These are phyloP conservation scores for Vombatus ursinus DNA, from an alignment of 2,113 vertebrate species.

Conservation along the genomic window DNA sequence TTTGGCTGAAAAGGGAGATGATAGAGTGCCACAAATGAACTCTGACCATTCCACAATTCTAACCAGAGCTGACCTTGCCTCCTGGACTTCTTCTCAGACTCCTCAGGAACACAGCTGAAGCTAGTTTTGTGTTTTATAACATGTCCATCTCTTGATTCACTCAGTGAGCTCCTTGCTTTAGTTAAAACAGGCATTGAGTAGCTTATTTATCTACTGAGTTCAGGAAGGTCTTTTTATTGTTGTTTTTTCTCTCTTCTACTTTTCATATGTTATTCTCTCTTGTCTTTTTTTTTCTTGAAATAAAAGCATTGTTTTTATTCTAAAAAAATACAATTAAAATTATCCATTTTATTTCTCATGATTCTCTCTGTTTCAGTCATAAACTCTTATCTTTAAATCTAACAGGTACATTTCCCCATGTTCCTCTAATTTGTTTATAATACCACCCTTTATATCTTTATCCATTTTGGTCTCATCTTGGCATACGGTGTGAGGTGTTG, in stretches of 20 bases:
- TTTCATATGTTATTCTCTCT: too few species aligned
- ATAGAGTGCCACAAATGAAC: background rate
- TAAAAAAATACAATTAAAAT: background rate
- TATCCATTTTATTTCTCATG: background rate
- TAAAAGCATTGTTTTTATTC: too few species aligned
- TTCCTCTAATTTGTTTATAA: background rate
- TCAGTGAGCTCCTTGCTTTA: background rate
- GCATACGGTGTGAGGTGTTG: background rate
- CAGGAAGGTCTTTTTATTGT: too few species aligned
- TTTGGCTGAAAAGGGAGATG: background rate
- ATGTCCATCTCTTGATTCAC: slow-evolving; percentile 34
- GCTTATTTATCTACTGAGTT: too few species aligned
- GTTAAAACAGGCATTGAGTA: too few species aligned
- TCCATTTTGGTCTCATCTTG: background rate
- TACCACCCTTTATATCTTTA: background rate
- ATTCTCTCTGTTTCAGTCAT: background rate
- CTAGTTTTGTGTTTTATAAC: background rate
- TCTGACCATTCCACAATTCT: background rate
- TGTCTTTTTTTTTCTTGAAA: too few species aligned
- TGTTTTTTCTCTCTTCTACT: too few species aligned
- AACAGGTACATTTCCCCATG: too few species aligned
- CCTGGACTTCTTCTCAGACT: background rate
- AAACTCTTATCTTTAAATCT: background rate
- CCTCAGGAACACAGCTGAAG: background rate
- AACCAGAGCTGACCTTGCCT: background rate